These are phyloP conservation scores for Cecropterus lyciades DNA, from an alignment of 1,140 invertebrate species.

Conservation along the genomic window DNA sequence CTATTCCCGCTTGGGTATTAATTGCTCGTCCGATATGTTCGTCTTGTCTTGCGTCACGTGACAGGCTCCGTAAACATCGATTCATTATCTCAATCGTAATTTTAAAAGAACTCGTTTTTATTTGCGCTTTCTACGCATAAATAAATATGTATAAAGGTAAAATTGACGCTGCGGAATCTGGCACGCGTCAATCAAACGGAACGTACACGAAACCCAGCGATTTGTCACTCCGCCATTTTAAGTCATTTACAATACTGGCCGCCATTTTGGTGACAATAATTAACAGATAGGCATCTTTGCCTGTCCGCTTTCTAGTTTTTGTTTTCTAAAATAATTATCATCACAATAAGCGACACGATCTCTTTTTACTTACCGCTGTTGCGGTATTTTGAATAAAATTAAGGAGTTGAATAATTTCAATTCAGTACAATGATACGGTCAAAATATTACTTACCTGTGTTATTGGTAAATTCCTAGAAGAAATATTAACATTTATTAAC, in stretches of 20 bases:
- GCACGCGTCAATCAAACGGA: slow-evolving; percentile 82
- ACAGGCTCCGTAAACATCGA: slow-evolving; percentile 59
- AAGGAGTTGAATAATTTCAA: slow-evolving; percentile 65
- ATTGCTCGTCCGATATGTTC: slow-evolving; percentile 52
- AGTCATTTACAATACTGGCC: slow-evolving; percentile 71
- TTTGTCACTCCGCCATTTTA: slow-evolving; percentile 81
- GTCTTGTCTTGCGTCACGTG: slow-evolving; percentile 49
- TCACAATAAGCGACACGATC: slow-evolving; percentile 78
- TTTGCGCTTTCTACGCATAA: slow-evolving; percentile 81
- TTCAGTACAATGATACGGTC: slow-evolving; percentile 55
- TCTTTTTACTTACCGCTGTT: slow-evolving; percentile 79
- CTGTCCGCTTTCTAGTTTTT: slow-evolving; percentile 81
- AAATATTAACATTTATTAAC: not conserved
- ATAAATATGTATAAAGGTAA: slow-evolving; percentile 77
- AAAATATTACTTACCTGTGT: not conserved
- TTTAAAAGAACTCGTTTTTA: slow-evolving; percentile 73
- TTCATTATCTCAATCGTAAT: slow-evolving; percentile 72
- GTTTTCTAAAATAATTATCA: slow-evolving; percentile 83
- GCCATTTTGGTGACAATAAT: slow-evolving; percentile 83
- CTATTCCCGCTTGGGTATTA: slow-evolving; percentile 50
- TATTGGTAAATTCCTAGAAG: not conserved
- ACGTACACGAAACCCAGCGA: slow-evolving; percentile 69
- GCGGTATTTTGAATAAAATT: slow-evolving; percentile 81
- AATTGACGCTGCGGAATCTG: slow-evolving; percentile 68
- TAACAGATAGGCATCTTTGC: slow-evolving; percentile 77